These are phyloP conservation scores for Eubucco bourcierii DNA, from an alignment of 2,113 vertebrate genomes.

Conservation along the genomic window DNA sequence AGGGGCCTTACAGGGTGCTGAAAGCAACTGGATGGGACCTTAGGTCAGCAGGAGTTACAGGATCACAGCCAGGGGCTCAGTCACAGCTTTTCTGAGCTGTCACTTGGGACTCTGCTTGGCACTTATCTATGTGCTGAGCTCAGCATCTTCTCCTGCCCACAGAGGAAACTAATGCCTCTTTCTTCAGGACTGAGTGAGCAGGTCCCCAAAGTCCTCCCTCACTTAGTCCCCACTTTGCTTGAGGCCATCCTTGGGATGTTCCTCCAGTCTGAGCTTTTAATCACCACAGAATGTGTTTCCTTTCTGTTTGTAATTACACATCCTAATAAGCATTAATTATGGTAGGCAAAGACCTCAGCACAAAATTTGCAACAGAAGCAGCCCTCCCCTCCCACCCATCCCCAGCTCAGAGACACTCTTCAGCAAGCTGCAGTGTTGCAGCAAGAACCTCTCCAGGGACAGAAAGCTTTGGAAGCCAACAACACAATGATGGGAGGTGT, in stretches of 20 bases:
- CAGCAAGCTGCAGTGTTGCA: conserved; percentile 6
- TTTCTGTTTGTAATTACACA: conserved; percentile 65
- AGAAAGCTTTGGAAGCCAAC: neutral
- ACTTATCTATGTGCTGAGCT: neutral
- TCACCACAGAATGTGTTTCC: neutral
- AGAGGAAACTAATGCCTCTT: neutral
- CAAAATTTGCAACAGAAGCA: conserved; percentile 26
- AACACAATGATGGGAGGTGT: neutral
- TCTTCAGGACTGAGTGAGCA: neutral
- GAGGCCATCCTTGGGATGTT: neutral
- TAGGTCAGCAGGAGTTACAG: neutral
- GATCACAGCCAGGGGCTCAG: neutral
- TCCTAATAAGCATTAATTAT: conserved; percentile 65
- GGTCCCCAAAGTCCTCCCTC: neutral
- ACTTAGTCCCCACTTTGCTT: neutral
- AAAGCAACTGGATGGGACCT: neutral
- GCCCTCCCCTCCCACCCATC: neutral
- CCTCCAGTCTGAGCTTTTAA: conserved; percentile 18
- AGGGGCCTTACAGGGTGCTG: neutral
- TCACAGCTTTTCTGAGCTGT: neutral
- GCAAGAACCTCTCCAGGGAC: neutral
- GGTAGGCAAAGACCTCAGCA: conserved; percentile 54
- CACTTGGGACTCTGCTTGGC: neutral
- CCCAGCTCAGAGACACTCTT: neutral
- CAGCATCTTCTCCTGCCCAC: neutral